Percentiles rank a stretch among this genome's conserved stretches.
These are phyloP conservation scores for Diachasmimorpha longicaudata DNA, from an alignment of 1,140 invertebrate species.

Conservation along the genomic window DNA sequence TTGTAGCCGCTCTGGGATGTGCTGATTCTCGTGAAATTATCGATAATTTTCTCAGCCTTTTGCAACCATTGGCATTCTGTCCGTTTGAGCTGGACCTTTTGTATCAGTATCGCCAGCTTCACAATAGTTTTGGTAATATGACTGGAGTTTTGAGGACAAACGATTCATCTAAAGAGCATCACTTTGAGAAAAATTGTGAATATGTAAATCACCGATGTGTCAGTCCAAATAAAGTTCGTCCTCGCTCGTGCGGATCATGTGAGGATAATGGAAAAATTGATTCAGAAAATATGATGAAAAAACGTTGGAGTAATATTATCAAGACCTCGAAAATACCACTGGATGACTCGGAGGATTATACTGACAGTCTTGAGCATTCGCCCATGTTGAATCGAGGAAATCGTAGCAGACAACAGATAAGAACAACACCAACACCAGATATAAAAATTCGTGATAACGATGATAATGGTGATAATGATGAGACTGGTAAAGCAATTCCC, in stretches of 20 bases:
- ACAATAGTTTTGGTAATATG: constrained; percentile 76
- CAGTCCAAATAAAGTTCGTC: constrained; percentile 66
- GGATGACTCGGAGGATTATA: constrained; percentile 76
- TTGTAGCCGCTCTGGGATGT: constrained; percentile 72
- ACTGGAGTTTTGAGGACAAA: constrained; percentile 64
- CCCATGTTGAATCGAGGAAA: constrained; percentile 52
- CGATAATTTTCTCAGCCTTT: constrained; percentile 74
- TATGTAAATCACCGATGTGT: too few species aligned
- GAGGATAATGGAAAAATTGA: constrained; percentile 64
- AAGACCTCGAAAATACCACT: constrained; percentile 69
- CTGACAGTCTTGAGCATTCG: constrained; percentile 73
- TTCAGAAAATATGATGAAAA: constrained; percentile 66
- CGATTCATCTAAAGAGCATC: constrained; percentile 56
- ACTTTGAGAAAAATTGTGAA: too few species aligned
- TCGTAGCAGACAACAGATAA: constrained; percentile 27
- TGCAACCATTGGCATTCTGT: constrained; percentile 77
- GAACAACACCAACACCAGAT: constrained; percentile 30
- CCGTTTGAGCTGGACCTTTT: constrained; percentile 83
- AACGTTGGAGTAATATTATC: constrained; percentile 74
- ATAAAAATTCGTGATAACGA: constrained; percentile 12
- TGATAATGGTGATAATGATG: constrained; percentile 29
- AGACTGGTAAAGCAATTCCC: constrained; percentile 48
- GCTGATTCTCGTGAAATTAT: constrained; percentile 69
- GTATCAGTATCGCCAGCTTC: constrained; percentile 78
- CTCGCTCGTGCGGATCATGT: constrained; percentile 71